Conservation (phyloP, 1,140 invertebrate species). For the Temnothorax curvispinosus region DNA sequence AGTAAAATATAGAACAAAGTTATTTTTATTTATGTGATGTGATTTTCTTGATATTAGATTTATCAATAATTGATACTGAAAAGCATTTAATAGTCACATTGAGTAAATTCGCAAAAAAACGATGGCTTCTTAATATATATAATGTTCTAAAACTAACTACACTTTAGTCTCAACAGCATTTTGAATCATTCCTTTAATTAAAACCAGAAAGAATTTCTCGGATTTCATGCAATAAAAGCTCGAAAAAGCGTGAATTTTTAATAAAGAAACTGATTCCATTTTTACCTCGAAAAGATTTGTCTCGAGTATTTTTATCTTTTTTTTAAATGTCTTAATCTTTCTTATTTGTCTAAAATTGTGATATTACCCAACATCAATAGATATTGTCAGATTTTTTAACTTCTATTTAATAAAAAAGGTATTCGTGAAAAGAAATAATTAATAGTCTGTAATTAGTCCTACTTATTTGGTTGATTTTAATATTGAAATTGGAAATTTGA, state of each 20-base stretch:
- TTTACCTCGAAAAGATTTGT: background rate
- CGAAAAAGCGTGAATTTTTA: constrained; percentile 3
- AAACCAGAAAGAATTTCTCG: constrained; percentile 8
- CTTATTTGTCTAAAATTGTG: background rate
- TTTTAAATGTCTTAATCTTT: background rate
- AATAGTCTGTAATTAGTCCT: background rate
- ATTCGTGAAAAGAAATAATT: background rate
- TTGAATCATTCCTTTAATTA: constrained; percentile 31
- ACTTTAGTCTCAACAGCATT: constrained; percentile 16
- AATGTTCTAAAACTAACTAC: constrained; percentile 3
- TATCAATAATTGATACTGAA: too few species aligned
- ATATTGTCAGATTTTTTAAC: background rate
- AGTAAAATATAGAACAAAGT: too few species aligned
- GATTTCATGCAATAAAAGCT: constrained; percentile 8
- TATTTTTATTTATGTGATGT: too few species aligned
- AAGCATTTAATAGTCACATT: too few species aligned
- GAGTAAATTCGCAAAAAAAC: too few species aligned
- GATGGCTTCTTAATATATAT: constrained; percentile 45
- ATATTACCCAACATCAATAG: background rate
- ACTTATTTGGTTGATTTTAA: background rate
- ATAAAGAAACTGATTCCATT: constrained; percentile 35
- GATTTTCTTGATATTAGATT: too few species aligned
- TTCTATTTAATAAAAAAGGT: background rate
- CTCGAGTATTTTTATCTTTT: background rate
- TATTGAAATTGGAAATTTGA: background rate